Evolutionary conservation across 2,797 vertebrate species (phyloP), one percentile per base, ranked within the genome.

Genomic region (Pygocentrus nattereri): DNA sequence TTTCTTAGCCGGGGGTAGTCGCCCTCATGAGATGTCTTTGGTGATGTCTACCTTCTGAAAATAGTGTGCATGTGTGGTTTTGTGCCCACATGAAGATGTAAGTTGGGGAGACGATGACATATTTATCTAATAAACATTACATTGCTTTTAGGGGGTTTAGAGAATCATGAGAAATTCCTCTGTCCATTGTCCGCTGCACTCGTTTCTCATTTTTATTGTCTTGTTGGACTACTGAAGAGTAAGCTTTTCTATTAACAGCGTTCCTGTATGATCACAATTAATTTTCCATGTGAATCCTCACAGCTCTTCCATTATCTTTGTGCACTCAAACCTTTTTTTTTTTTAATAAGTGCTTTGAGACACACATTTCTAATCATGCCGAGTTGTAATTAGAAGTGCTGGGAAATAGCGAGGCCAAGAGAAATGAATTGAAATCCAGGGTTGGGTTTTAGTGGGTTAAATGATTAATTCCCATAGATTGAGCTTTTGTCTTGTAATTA

Each of bases 401-500:
- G 34, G 47, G 50, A 34, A 58, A 8, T 3, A 31, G 54, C 27
- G 34, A 59, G 44, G 44, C n/a, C 54, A 49, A 23, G 47, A 62
- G 21, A 58, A 65, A 74, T 47, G 21, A 64, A n/a, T 72, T 23
- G 72, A 75, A 59, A 76, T 71, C 67, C 34, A 13, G 13, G 16
- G 49, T 56, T 49, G 1, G 15, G 61, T 61, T 68, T 59, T 72
- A 59, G 38, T 5, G n/a, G 34, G 65, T 74, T 50, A 78, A 59
- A 12, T 65, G 56, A 81, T 78, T 81, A 16, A 59, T 81, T 78
- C 25, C 34, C 34, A 61, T 47, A 38, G 59, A 76, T 47, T 79
- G 31, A 41, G 71, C 64, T 81, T 83, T 73, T 76, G 65, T 76
- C 71, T 81, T 23, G 31, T 81, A 83, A 81, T 76, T 78, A 79